These are phyloP conservation scores for Orius insidiosus DNA, from an alignment of 1,140 invertebrate genomes.

Conservation along the genomic window DNA sequence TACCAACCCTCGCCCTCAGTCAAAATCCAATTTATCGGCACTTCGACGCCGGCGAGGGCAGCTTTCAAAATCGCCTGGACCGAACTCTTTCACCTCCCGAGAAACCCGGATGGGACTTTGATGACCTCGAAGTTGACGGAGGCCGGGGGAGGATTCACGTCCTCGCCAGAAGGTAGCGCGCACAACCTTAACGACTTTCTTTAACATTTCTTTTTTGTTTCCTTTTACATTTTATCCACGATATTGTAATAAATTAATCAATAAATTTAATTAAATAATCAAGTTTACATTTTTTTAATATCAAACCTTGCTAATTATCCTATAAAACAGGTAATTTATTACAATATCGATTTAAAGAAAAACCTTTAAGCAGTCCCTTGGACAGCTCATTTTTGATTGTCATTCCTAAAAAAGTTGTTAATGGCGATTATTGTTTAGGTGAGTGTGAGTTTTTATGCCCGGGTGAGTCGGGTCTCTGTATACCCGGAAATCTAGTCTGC, in stretches of 20 bases:
- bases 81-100: conserved; percentile 63
- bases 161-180: conserved; percentile 1
- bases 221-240: too few relatives aligned
- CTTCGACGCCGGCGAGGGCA: conserved; percentile 56
- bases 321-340: conserved; percentile 1
- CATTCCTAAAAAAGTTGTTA: too few relatives aligned
- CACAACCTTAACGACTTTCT: neutral
- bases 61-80: conserved; percentile 79
- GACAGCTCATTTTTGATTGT: too few relatives aligned
- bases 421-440: neutral
- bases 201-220: too few relatives aligned
- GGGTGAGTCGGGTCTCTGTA: conserved; percentile 59
- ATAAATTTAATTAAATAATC: too few relatives aligned
- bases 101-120: conserved; percentile 60
- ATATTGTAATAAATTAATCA: too few relatives aligned
- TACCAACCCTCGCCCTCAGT: conserved; percentile 35
- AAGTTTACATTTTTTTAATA: too few relatives aligned
- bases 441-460: conserved; percentile 52
- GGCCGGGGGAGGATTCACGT: conserved; percentile 25
- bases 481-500: conserved; percentile 61
- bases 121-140: conserved; percentile 49
- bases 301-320: too few relatives aligned
- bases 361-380: too few relatives aligned
- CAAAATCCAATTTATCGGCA: conserved; percentile 48
- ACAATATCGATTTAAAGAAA: too few relatives aligned